Percentiles rank a stretch among this genome's conserved stretches.
These are phyloP conservation scores for Callionymus lyra DNA, from an alignment of 2,113 vertebrate genomes.

Conservation along the genomic window DNA sequence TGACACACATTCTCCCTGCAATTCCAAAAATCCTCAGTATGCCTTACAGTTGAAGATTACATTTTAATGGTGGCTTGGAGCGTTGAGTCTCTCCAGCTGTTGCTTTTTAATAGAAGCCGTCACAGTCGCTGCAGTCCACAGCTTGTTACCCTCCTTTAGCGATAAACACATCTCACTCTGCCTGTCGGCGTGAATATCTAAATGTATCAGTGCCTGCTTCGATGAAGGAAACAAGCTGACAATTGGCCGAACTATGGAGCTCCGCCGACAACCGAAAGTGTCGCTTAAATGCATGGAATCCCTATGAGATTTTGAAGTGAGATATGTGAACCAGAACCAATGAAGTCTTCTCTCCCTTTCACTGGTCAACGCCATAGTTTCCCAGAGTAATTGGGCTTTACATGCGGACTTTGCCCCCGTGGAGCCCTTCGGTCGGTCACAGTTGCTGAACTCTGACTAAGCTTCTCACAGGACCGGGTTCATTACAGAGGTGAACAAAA, in stretches of 20 bases:
- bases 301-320: background rate
- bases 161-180: slow-evolving; percentile 9
- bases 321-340: slow-evolving; percentile 1
- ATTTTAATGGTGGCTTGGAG: slow-evolving; percentile 6
- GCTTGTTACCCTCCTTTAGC: slow-evolving; percentile 6
- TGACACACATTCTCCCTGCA: background rate
- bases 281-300: background rate
- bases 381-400: slow-evolving; percentile 8
- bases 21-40: slow-evolving; percentile 10
- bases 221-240: background rate
- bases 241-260: slow-evolving; percentile 1
- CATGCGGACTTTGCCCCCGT: background rate
- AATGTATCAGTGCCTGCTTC: slow-evolving; percentile 1
- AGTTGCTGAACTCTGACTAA: slow-evolving; percentile 15
- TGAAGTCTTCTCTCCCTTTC: background rate
- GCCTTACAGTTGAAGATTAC: slow-evolving; percentile 4
- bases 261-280: slow-evolving; percentile 3
- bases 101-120: slow-evolving; percentile 2
- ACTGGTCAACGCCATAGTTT: background rate
- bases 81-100: slow-evolving; percentile 28
- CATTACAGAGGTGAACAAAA: slow-evolving; percentile 2
- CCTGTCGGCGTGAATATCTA: background rate
- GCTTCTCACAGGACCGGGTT: slow-evolving; percentile 3
- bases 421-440: slow-evolving; percentile 6
- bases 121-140: slow-evolving; percentile 13